Conservation (phyloP, 2,888 invertebrate genomes). For the Acrobasis suavella region DNA sequence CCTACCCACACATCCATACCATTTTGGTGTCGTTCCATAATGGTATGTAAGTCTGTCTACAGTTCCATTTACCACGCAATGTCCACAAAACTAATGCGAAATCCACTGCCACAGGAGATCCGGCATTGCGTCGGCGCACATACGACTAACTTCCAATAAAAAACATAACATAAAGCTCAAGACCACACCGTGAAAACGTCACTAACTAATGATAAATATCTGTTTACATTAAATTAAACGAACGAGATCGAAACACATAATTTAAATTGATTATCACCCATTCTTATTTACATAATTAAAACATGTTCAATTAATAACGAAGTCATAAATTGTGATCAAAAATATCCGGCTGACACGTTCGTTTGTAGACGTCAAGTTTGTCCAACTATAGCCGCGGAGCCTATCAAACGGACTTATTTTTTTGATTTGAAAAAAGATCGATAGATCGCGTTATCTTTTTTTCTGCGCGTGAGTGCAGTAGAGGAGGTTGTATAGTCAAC, state of each 20-base stretch:
- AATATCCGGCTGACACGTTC: constrained; percentile 68
- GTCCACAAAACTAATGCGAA: constrained; percentile 47
- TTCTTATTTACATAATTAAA: constrained; percentile 79
- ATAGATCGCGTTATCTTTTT: constrained; percentile 80
- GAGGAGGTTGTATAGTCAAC: constrained; percentile 79
- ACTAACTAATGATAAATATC: constrained; percentile 69
- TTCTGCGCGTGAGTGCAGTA: constrained; percentile 82
- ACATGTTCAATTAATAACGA: constrained; percentile 77
- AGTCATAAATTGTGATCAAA: constrained; percentile 71
- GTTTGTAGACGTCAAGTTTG: constrained; percentile 66
- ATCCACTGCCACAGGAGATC: constrained; percentile 47
- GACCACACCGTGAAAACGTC: constrained; percentile 68
- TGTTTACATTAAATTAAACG: constrained; percentile 77
- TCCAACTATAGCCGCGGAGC: constrained; percentile 68
- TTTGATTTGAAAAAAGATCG: constrained; percentile 77
- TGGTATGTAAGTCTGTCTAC: constrained; percentile 65
- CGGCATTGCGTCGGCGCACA: constrained; percentile 53
- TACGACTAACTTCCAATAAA: constrained; percentile 47
- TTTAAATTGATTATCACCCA: constrained; percentile 77
- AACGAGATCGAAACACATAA: constrained; percentile 71
- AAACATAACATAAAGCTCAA: constrained; percentile 55
- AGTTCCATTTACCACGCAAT: constrained; percentile 52
- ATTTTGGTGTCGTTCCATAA: constrained; percentile 82
- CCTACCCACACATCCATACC: constrained; percentile 84
- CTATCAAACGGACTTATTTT: constrained; percentile 65